A percentile compares a stretch with the other conserved stretches of the same genome.
These are phyloP conservation scores for Dorcus hopei DNA, from an alignment of 2,888 invertebrate species.

Conservation along the genomic window DNA sequence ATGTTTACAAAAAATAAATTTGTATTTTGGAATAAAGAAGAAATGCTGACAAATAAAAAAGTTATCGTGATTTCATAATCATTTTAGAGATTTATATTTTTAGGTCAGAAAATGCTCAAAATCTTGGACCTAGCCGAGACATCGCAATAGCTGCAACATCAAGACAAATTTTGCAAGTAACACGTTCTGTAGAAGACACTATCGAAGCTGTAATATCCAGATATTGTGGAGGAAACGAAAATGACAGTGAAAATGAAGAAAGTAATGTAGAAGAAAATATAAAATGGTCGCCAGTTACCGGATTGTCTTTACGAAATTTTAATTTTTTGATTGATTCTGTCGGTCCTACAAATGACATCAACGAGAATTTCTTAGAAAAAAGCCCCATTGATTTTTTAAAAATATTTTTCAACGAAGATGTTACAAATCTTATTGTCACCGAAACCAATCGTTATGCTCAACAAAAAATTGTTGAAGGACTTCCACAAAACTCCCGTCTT, in stretches of 20 bases:
- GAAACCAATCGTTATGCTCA: slow-evolving; percentile 12
- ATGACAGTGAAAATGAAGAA: background rate
- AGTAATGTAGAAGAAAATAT: background rate
- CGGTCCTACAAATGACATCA: background rate
- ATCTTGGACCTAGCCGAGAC: background rate
- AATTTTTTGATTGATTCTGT: background rate
- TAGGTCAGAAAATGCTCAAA: background rate
- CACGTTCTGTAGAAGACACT: background rate
- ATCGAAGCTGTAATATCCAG: background rate
- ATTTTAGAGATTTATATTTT: background rate
- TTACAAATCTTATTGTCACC: slow-evolving; percentile 6
- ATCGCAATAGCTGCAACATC: background rate
- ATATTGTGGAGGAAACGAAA: background rate
- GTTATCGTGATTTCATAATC: background rate
- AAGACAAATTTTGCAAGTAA: background rate
- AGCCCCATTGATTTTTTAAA: slow-evolving; percentile 9
- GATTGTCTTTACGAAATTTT: background rate
- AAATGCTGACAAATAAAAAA: background rate
- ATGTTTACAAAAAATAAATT: background rate
- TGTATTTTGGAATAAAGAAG: background rate
- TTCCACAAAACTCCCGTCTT: slow-evolving; percentile 9
- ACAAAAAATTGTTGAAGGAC: background rate
- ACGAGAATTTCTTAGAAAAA: background rate
- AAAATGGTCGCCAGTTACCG: background rate
- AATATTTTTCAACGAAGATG: background rate